Evolutionary conservation across 2,888 invertebrate genomes (phyloP).

Genomic region (Cotesia congregata): DNA sequence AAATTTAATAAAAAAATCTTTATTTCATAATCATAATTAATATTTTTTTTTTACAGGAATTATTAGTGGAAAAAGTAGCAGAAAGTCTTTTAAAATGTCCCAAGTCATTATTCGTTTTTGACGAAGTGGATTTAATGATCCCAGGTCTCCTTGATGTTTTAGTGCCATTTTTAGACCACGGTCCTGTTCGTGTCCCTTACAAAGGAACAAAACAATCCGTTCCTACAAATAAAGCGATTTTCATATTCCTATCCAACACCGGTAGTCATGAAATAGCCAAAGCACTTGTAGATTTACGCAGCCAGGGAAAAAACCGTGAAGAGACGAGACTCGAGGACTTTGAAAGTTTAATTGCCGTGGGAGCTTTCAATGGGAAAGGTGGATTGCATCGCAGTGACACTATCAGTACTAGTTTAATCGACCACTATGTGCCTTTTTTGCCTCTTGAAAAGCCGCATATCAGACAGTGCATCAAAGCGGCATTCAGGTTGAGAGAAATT

Average conservation of each 20-base stretch:
- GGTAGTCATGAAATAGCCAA: conserved; percentile 83
- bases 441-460: conserved; percentile 91
- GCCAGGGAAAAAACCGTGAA: conserved; percentile 75
- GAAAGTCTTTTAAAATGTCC: conserved; percentile 79
- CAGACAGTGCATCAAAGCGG: conserved; percentile 80
- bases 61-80: conserved; percentile 67
- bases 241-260: conserved; percentile 92
- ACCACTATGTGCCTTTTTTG: conserved; percentile 94
- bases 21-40: conserved; percentile 18
- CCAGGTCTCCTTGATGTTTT: conserved; percentile 84
- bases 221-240: conserved; percentile 78
- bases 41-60: conserved; percentile 24
- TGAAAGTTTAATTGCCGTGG: conserved; percentile 78
- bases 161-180: conserved; percentile 90
- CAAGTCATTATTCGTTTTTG: conserved; percentile 91
- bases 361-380: conserved; percentile 81
- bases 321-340: conserved; percentile 79
- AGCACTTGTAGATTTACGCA: conserved; percentile 75
- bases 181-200: neutral
- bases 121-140: conserved; percentile 97
- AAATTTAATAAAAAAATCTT: neutral
- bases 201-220: conserved; percentile 33
- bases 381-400: conserved; percentile 87
- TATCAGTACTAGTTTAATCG: conserved; percentile 89
- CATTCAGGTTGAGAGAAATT: conserved; percentile 70